These are phyloP conservation scores for Manacus vitellinus DNA, from an alignment of 2,113 vertebrate species.

Conservation along the genomic window DNA sequence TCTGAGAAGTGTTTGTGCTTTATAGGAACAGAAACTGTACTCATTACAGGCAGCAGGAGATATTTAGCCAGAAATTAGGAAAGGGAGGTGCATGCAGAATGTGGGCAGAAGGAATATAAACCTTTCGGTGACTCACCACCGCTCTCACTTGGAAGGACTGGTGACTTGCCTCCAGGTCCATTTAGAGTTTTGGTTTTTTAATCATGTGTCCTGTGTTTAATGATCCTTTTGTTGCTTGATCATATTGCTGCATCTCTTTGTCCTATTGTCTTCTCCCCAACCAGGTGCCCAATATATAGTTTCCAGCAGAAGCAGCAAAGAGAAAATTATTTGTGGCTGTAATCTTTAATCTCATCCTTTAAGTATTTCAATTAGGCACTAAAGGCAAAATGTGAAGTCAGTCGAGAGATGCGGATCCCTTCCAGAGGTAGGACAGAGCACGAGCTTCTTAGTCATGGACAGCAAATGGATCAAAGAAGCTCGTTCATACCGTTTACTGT, in stretches of 20 bases:
- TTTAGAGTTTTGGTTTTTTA: neutral
- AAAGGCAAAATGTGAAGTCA: neutral
- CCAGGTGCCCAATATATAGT: neutral
- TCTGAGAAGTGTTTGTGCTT: constrained; percentile 30
- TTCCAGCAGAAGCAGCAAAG: neutral
- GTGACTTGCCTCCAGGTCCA: neutral
- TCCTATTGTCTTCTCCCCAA: neutral
- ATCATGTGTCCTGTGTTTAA: neutral
- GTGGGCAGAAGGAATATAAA: neutral
- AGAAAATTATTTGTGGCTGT: neutral
- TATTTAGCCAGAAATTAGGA: constrained; percentile 1
- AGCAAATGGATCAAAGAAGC: neutral
- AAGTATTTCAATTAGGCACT: neutral
- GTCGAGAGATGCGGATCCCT: neutral
- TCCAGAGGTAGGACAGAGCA: neutral
- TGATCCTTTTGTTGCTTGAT: neutral
- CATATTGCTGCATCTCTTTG: neutral
- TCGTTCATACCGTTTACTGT: neutral
- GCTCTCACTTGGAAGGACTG: neutral
- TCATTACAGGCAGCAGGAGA: neutral
- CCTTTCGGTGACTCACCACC: neutral
- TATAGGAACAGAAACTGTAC: neutral
- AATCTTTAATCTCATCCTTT: neutral
- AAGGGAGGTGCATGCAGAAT: neutral
- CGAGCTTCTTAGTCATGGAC: neutral